Base-by-base conservation (phyloP, 2,113 vertebrate species). In the Tor tambroides region DNA sequence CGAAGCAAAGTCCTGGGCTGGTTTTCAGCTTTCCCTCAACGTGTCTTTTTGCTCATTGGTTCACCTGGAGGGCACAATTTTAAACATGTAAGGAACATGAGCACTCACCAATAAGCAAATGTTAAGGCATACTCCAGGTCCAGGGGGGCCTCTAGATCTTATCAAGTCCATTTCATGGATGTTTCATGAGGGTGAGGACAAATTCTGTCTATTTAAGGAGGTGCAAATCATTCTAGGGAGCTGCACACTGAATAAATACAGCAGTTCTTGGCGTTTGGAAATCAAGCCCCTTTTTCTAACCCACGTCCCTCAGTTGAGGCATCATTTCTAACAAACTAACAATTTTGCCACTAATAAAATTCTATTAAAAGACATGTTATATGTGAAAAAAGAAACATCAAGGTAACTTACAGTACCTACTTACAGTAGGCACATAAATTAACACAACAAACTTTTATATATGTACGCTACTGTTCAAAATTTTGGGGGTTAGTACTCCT, bases 131-230 rank as follows among this genome's bases (percentile, higher is more conserved):
- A 51, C 49, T 49, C 4, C 10, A 46, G 11, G 43, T 63, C 38
- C 43, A 46, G 43, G 19, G 43, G 59, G 38, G 67, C 43, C 83
- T 77, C 72, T 74, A 80, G 80, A 87, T 89, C 87, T 71, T 80
- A 85, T 89, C 85, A 87, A 6, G 19, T 30, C 43, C 49, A 85
- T 84, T 86, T 75, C 86, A 85, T 63, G 10, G 51, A 28, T 30
- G 28, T 38, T 35, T 35, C n/a, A 67, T 30, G 71, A 80, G 69
- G 75, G 83, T 83, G 83, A 74, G 51, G 54, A 61, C 65, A 74
- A 23, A 85, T 65, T 65, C 71, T 77, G 56, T 87, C 76, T 82
- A 14, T 61, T 81, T 15, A 84, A 78, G 8, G 35, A 46, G 59
- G 56, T 49, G 61, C n/a, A 41, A 43, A 81, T 11, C 83, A 30